These are phyloP conservation scores for Cyclargus thomasi DNA, from an alignment of 1,140 invertebrate genomes.

Conservation along the genomic window DNA sequence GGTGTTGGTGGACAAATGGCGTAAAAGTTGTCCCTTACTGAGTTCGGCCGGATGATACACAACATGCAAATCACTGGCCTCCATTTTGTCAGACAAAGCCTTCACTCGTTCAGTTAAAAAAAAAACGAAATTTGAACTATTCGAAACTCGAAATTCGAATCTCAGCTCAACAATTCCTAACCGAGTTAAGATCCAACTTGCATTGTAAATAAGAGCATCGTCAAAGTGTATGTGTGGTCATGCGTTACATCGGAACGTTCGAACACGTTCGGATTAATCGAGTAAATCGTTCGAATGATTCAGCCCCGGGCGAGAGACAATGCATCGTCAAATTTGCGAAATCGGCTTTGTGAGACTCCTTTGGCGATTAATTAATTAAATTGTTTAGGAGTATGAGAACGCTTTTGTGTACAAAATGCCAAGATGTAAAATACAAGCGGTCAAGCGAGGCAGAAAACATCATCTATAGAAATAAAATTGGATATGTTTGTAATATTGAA, in stretches of 20 bases:
- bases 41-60: too few relatives aligned
- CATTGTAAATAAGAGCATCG: conserved; percentile 30
- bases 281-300: conserved; percentile 51
- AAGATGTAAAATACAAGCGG: too few relatives aligned
- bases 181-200: conserved; percentile 12
- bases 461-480: too few relatives aligned
- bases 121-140: not conserved
- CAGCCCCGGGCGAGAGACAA: conserved; percentile 24
- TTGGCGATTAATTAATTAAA: not conserved
- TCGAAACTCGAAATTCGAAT: not conserved
- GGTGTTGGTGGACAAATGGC: too few relatives aligned
- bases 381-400: too few relatives aligned
- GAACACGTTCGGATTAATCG: conserved; percentile 45
- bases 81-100: too few relatives aligned
- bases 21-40: too few relatives aligned
- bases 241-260: conserved; percentile 32
- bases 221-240: conserved; percentile 30
- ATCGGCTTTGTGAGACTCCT: not conserved
- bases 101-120: too few relatives aligned
- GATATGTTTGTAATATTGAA: too few relatives aligned
- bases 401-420: too few relatives aligned
- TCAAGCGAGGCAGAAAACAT: too few relatives aligned
- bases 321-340: conserved; percentile 28
- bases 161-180: not conserved
- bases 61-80: too few relatives aligned